Percentiles rank a stretch among this genome's conserved stretches.
Conservation (phyloP, 2,113 vertebrate genomes). For the Chiloscyllium plagiosum region DNA sequence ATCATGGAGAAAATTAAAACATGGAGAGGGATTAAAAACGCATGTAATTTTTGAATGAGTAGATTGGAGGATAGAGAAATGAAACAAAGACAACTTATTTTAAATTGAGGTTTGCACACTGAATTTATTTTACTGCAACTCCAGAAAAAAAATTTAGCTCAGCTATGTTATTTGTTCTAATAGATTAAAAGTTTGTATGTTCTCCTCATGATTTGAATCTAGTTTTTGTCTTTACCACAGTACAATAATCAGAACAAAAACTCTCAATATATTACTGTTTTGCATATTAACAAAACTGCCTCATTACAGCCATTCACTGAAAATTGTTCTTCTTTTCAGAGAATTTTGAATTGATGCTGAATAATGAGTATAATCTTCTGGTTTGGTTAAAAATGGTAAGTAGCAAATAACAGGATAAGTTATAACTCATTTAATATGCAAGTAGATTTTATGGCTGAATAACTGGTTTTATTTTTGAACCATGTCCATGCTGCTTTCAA, state of each 20-base stretch:
- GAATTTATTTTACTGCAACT: neutral
- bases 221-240: neutral
- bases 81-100: neutral
- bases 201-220: neutral
- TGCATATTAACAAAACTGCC: neutral
- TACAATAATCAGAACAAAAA: neutral
- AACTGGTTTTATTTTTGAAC: neutral
- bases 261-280: neutral
- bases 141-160: neutral
- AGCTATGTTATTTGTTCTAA: neutral
- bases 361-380: neutral
- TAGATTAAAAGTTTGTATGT: neutral
- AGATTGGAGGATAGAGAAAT: neutral
- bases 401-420: neutral
- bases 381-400: neutral
- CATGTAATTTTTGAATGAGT: neutral
- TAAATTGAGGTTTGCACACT: neutral
- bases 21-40: neutral
- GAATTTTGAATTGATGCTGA: neutral
- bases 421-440: neutral
- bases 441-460: neutral
- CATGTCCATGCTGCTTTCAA: too few species aligned
- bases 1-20: neutral
- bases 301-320: neutral
- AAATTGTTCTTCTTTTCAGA: neutral